Percentiles rank a stretch among this genome's conserved stretches.
Evolutionary conservation across 2,797 vertebrate species (phyloP).

Genomic region (Nyctibius grandis): DNA sequence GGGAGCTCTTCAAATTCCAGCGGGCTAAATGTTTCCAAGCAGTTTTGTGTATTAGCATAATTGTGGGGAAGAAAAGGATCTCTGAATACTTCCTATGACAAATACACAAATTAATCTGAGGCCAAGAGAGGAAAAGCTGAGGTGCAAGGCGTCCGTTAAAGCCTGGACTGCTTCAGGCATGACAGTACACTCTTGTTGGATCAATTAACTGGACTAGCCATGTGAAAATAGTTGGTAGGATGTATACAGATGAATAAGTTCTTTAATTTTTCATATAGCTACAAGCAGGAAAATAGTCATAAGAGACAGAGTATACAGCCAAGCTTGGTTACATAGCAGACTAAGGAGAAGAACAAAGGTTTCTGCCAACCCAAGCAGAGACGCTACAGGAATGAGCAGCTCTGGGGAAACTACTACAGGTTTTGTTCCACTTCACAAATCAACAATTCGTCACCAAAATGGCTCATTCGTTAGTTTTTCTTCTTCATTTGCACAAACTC

Average conservation of each 20-base stretch:
- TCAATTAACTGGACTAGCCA: slow-evolving; percentile 42
- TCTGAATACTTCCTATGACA: not conserved
- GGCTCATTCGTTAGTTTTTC: not conserved
- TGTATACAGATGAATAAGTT: slow-evolving; percentile 13
- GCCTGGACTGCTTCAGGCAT: slow-evolving; percentile 22
- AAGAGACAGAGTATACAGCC: not conserved
- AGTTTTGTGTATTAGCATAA: not conserved
- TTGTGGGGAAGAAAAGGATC: not conserved
- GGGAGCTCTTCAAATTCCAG: not conserved
- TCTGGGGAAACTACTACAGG: not conserved
- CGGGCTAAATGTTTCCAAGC: not conserved
- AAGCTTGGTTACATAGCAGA: not conserved
- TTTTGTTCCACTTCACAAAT: not conserved
- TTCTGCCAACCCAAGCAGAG: not conserved
- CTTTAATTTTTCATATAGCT: slow-evolving; percentile 31
- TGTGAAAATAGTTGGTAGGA: slow-evolving; percentile 29
- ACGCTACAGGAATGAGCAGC: not conserved
- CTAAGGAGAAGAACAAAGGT: not conserved
- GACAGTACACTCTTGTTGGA: not conserved
- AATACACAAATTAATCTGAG: not conserved
- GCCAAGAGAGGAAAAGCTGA: not conserved
- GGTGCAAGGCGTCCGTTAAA: not conserved
- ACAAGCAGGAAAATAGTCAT: not conserved
- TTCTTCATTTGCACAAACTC: not conserved
- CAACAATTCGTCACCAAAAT: not conserved